Base-by-base conservation (phyloP, 2,797 vertebrate genomes). In the Melanogrammus aeglefinus region DNA sequence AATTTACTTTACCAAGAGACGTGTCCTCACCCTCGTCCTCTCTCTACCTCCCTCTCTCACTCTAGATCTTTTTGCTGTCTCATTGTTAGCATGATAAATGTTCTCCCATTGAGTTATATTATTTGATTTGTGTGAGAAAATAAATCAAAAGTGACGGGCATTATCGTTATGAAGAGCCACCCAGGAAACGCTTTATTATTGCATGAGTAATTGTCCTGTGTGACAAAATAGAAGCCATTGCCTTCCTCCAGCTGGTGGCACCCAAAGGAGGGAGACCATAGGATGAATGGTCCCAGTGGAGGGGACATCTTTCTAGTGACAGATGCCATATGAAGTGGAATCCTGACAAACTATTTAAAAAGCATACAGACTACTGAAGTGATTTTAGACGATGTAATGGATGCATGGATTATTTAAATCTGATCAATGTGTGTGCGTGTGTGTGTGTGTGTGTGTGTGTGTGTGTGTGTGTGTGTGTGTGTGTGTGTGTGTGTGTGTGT, bases 401-500 rank as follows among this genome's bases (percentile, higher is more conserved):
- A 27, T 66, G 7, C 27, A 24, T 66, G 10, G 63, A 66, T 16
- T 6, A 63, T 24, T 24, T 63, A 24, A 5, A 4, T 57, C 47
- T 21, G 47, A 21, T 18, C 16, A 18, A 16, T 57, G 47, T 57
- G 47, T 21, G 18, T 57, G 47, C n/a, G 16, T 57, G 16, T 39
- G 47, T 51, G 47, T 51, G 47, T 51, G 47, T 51, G 47, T 51
- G 47, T 51, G 47, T 51, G 47, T 51, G 47, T 51, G 47, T 51
- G 14, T 51, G 47, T 51, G 47, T 51, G 47, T 18, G 47, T 51
- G n/a, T 77, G 27, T 33, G 31, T 77, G 66, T 72, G 38, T 47
- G 27, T 72, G 57, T 63, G 75, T 76, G 75, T 76, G 51, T 75
- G 51, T 75, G 47, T 76, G 57, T 76, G 47, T 69, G 57, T 69